Evolutionary conservation across 2,797 vertebrate species (phyloP).

Genomic region (Hyperoplus immaculatus): DNA sequence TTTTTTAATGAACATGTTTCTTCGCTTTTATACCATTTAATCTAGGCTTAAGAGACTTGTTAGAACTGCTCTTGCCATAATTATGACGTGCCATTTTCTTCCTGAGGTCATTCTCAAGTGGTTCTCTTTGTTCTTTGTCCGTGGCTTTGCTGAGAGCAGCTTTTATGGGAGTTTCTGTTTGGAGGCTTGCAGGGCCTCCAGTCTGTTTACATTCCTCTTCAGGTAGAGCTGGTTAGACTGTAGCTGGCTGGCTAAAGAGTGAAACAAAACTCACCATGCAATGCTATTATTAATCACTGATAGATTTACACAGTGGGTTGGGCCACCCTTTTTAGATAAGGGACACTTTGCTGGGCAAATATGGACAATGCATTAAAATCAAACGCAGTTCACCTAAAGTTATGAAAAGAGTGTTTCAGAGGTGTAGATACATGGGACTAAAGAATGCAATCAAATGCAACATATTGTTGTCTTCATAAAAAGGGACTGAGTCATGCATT

Average conservation of each 20-base stretch:
- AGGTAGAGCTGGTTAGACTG: constrained; percentile 49
- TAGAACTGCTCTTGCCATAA: too few relatives aligned
- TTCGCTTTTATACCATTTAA: not conserved
- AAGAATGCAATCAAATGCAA: too few relatives aligned
- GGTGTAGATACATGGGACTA: not conserved
- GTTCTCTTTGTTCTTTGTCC: not conserved
- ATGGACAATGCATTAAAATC: constrained; percentile 28
- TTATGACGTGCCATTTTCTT: not conserved
- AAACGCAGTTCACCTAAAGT: not conserved
- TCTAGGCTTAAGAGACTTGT: not conserved
- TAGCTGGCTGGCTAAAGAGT: not conserved
- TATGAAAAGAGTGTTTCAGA: not conserved
- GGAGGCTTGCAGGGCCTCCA: constrained; percentile 39
- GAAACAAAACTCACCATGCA: constrained; percentile 10
- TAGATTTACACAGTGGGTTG: not conserved
- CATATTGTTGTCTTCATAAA: too few relatives aligned
- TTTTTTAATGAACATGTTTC: not conserved
- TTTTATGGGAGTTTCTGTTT: constrained; percentile 46
- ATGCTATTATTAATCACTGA: constrained; percentile 20
- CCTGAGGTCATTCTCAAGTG: not conserved
- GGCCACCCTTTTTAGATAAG: not conserved
- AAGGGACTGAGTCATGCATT: too few relatives aligned
- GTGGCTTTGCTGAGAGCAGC: not conserved
- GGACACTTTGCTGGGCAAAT: constrained; percentile 19
- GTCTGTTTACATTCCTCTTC: constrained; percentile 78